phyloP scores from a whole-genome alignment of 2,797 vertebrate species.

The Tinamus major region DNA sequence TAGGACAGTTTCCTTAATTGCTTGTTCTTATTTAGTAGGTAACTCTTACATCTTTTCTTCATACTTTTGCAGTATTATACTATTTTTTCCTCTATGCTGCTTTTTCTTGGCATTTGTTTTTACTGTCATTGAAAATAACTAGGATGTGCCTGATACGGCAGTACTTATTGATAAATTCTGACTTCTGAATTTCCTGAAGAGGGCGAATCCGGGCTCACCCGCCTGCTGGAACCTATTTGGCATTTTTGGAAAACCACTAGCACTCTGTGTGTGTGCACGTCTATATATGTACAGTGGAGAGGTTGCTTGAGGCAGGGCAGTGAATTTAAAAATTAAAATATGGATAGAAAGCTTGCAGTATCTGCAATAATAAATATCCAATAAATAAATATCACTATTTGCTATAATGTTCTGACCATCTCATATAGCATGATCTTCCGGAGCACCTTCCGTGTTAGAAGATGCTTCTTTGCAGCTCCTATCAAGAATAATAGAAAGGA shows the following conservation, averaged over 20 bases:
- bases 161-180: neutral
- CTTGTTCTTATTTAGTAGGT: too few relatives aligned
- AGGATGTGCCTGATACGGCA: too few relatives aligned
- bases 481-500: neutral
- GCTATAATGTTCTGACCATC: slow-evolving; percentile 22
- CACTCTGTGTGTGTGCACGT: neutral
- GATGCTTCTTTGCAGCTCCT: neutral
- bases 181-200: neutral
- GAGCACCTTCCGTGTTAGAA: neutral
- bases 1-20: too few relatives aligned
- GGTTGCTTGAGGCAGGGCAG: neutral
- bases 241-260: neutral
- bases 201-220: neutral
- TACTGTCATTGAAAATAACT: neutral
- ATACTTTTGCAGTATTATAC: too few relatives aligned
- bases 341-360: neutral
- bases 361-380: neutral
- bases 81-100: too few relatives aligned
- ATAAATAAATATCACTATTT: neutral
- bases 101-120: neutral
- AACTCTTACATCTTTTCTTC: too few relatives aligned
- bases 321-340: neutral
- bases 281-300: neutral
- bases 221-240: neutral
- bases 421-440: neutral